Evolutionary conservation across 2,888 invertebrate species (phyloP).

Genomic region (Opisthograptis luteolata): DNA sequence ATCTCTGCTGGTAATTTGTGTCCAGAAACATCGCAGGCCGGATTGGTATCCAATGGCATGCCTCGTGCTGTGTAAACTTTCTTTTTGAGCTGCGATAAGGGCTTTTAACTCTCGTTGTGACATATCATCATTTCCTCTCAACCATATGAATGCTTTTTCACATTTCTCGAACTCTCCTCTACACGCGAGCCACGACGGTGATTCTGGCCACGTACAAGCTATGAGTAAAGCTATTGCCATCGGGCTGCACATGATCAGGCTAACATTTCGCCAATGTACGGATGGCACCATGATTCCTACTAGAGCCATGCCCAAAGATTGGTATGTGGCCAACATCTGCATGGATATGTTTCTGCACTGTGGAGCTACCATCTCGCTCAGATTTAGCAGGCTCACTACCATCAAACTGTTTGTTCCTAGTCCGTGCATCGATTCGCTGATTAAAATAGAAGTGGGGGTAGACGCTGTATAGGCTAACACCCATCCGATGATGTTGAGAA

Average conservation of each 20-base stretch:
- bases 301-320: conserved; percentile 18
- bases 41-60: background rate
- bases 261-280: conserved; percentile 24
- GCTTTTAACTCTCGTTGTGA: conserved; percentile 29
- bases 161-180: conserved; percentile 33
- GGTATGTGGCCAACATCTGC: conserved; percentile 5
- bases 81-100: conserved; percentile 10
- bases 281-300: conserved; percentile 15
- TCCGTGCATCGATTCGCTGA: conserved; percentile 22
- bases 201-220: conserved; percentile 36
- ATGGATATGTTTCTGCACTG: conserved; percentile 18
- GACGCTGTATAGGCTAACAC: background rate
- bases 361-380: conserved; percentile 31
- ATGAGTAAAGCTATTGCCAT: conserved; percentile 22
- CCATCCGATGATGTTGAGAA: conserved; percentile 15
- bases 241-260: conserved; percentile 32
- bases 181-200: conserved; percentile 40
- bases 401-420: conserved; percentile 22
- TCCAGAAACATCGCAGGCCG: background rate
- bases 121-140: conserved; percentile 31
- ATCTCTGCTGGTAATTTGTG: background rate
- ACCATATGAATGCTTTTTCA: conserved; percentile 26
- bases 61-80: background rate
- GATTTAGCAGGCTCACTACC: conserved; percentile 15
- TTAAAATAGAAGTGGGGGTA: background rate